Evolutionary conservation across 2,797 vertebrate genomes (phyloP).

Genomic region (Eospalax fontanierii): DNA sequence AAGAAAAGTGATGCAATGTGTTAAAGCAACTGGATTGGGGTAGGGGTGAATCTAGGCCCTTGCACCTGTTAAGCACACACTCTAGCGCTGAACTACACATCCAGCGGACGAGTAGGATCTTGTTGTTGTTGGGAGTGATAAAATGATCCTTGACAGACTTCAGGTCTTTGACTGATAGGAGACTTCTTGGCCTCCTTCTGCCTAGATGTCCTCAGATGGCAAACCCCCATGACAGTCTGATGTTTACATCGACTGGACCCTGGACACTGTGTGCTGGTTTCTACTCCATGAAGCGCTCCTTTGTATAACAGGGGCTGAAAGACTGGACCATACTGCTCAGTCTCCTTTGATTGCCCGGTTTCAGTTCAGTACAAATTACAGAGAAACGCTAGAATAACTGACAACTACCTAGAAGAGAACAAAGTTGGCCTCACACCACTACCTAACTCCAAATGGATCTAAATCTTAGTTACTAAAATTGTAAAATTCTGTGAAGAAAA

Average conservation of each 20-base stretch:
- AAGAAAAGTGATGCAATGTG: constrained; percentile 3
- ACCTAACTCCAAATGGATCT: neutral
- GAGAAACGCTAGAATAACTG: neutral
- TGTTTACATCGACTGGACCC: neutral
- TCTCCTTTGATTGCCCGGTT: neutral
- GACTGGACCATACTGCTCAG: neutral
- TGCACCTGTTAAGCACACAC: neutral
- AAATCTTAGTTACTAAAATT: neutral
- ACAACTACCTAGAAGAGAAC: neutral
- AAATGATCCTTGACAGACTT: neutral
- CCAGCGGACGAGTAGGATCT: neutral
- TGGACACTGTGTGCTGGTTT: neutral
- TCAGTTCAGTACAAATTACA: neutral
- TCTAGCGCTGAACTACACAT: neutral
- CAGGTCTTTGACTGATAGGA: neutral
- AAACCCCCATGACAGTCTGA: neutral
- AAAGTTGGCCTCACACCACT: neutral
- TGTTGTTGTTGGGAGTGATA: neutral
- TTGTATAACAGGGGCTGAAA: neutral
- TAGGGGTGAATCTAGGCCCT: neutral
- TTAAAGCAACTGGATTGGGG: neutral
- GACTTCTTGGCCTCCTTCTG: neutral
- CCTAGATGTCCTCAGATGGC: neutral
- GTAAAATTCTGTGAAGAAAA: constrained; percentile 5
- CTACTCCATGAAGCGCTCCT: neutral